A percentile compares a stretch with the other conserved stretches of the same genome.
Evolutionary conservation across 1,140 invertebrate species (phyloP).

Genomic region (Antheraea mylitta): DNA sequence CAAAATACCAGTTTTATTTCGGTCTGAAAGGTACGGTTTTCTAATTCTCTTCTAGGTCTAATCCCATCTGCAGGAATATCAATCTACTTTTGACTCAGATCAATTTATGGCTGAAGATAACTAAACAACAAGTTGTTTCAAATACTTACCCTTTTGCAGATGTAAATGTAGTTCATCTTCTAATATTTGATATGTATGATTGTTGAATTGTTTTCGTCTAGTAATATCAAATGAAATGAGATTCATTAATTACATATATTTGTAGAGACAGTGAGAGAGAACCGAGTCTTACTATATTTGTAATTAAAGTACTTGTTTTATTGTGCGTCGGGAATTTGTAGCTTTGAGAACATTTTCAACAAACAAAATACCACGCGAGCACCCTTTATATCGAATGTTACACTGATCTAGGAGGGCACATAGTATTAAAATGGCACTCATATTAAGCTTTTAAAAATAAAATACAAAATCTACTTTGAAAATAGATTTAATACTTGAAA

Average conservation of each 20-base stretch:
- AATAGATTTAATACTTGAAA: too few species aligned
- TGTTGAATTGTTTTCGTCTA: background rate
- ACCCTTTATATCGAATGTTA: background rate
- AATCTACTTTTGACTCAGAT: too few species aligned
- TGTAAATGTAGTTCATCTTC: background rate
- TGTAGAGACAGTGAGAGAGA: background rate
- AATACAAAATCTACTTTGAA: too few species aligned
- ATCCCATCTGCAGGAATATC: too few species aligned
- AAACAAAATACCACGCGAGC: conserved; percentile 1
- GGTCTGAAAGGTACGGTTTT: too few species aligned
- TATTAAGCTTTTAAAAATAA: too few species aligned
- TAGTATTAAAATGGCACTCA: background rate
- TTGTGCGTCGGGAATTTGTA: background rate
- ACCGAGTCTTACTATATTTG: background rate
- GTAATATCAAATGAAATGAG: background rate
- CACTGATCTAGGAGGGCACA: background rate
- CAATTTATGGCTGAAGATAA: too few species aligned
- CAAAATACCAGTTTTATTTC: too few species aligned
- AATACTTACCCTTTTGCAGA: too few species aligned
- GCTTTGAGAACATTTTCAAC: conserved; percentile 1
- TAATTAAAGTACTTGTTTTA: background rate
- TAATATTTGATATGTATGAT: background rate
- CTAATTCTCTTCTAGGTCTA: too few species aligned
- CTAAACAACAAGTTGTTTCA: too few species aligned
- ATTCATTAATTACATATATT: background rate